Conservation (phyloP, 2,113 vertebrate genomes). For the cattle (Bos taurus) region DNA sequence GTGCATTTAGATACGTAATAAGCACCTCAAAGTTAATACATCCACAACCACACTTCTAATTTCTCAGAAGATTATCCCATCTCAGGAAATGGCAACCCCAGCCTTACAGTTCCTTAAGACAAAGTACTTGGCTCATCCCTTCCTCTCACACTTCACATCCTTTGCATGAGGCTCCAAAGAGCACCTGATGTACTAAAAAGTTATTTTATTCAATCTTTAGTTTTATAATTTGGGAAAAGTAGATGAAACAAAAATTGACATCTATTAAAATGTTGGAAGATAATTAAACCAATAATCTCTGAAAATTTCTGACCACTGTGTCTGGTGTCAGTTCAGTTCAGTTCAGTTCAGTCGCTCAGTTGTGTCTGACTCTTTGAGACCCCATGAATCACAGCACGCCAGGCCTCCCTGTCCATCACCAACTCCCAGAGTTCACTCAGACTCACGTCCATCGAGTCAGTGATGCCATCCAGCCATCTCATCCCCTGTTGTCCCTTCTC, state of each 20-base stretch:
- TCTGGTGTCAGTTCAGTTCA: not conserved
- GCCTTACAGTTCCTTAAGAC: not conserved
- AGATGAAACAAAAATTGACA: not conserved
- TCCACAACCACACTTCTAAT: not conserved
- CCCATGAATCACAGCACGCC: too few relatives aligned
- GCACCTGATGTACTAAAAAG: not conserved
- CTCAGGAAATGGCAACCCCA: not conserved
- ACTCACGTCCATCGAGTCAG: too few relatives aligned
- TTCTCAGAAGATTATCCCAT: not conserved
- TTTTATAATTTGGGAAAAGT: not conserved
- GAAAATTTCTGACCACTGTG: not conserved
- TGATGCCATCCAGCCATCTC: too few relatives aligned
- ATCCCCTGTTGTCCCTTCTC: too few relatives aligned
- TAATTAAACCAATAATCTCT: not conserved
- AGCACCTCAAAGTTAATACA: not conserved
- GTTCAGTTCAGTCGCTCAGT: too few relatives aligned
- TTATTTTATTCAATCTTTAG: not conserved
- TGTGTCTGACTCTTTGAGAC: too few relatives aligned
- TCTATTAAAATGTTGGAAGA: not conserved
- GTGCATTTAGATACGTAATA: not conserved
- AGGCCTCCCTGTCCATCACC: too few relatives aligned
- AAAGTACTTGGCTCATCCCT: not conserved
- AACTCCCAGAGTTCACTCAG: too few relatives aligned
- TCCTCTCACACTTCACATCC: not conserved
- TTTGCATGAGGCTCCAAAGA: not conserved